phyloP scores from a whole-genome alignment of 2,888 invertebrate genomes.

The Thyatira batis region DNA sequence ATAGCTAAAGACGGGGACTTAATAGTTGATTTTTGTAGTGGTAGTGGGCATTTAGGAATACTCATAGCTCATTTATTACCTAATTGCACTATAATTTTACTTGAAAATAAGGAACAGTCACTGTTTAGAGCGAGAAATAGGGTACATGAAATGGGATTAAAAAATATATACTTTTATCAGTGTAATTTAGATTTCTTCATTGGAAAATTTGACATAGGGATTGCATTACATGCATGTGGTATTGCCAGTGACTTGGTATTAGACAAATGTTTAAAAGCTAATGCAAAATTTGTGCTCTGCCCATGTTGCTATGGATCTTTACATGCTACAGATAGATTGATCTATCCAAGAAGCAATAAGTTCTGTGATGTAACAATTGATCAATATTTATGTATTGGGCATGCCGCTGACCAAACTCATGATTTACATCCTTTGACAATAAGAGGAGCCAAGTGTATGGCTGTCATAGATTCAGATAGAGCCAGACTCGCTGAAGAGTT shows the following conservation, averaged over 20 bases:
- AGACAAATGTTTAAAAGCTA: conserved; percentile 88
- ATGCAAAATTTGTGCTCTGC: conserved; percentile 93
- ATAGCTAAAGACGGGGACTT: conserved; percentile 85
- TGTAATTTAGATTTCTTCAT: conserved; percentile 95
- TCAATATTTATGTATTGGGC: conserved; percentile 91
- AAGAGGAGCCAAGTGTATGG: conserved; percentile 94
- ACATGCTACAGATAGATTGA: conserved; percentile 89
- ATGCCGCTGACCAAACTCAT: conserved; percentile 96
- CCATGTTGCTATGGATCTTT: conserved; percentile 97
- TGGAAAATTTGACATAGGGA: conserved; percentile 91
- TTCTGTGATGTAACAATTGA: conserved; percentile 77
- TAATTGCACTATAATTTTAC: conserved; percentile 88
- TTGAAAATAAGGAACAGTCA: conserved; percentile 96
- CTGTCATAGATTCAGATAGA: conserved; percentile 93
- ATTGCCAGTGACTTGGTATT: conserved; percentile 96
- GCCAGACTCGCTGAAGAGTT: conserved; percentile 87
- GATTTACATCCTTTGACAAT: conserved; percentile 85
- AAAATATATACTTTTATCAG: conserved; percentile 91
- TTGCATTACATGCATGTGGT: conserved; percentile 96
- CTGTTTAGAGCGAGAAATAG: conserved; percentile 88
- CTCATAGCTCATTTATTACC: conserved; percentile 91
- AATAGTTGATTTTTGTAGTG: conserved; percentile 97
- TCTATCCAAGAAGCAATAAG: conserved; percentile 90
- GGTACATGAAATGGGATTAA: conserved; percentile 84
- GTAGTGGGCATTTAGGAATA: conserved; percentile 96